These are phyloP conservation scores for Cistogaster globosa DNA, from an alignment of 2,888 invertebrate species.

Conservation along the genomic window DNA sequence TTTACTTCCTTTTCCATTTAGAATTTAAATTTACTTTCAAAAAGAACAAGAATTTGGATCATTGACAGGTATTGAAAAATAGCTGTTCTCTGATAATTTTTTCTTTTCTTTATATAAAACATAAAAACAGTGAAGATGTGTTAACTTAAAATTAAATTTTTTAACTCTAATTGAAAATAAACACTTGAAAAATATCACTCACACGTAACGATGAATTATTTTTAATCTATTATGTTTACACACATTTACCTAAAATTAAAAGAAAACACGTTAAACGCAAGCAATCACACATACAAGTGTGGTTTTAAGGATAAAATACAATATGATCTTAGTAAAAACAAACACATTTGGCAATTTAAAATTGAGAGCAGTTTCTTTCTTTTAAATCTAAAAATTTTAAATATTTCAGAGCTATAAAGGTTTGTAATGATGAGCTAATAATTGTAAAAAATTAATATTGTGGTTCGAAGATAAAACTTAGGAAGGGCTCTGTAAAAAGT, in stretches of 20 bases:
- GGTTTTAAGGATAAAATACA: slow-evolving; percentile 15
- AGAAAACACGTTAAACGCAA: slow-evolving; percentile 39
- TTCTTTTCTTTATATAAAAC: too few relatives aligned
- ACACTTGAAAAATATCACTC: slow-evolving; percentile 58
- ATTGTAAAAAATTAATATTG: too few relatives aligned
- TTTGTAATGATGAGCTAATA: neutral
- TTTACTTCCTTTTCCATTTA: too few relatives aligned
- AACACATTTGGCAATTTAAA: slow-evolving; percentile 35
- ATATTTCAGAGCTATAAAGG: slow-evolving; percentile 19
- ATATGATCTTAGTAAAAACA: slow-evolving; percentile 18
- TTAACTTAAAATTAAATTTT: neutral
- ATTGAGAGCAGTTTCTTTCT: slow-evolving; percentile 10
- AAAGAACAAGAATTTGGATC: too few relatives aligned
- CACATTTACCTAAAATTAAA: slow-evolving; percentile 58
- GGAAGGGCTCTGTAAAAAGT: too few relatives aligned
- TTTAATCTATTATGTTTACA: slow-evolving; percentile 8
- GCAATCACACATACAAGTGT: neutral
- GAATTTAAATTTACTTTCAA: too few relatives aligned
- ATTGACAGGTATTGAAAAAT: too few relatives aligned
- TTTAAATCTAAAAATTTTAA: slow-evolving; percentile 16
- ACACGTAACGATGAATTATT: slow-evolving; percentile 30
- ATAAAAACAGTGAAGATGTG: too few relatives aligned
- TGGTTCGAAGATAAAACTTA: too few relatives aligned
- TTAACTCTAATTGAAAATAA: slow-evolving; percentile 58
- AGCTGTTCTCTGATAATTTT: too few relatives aligned